Evolutionary conservation across 2,797 vertebrate species (phyloP), one percentile per base, ranked within the genome.

Genomic region (Gadopsis marmoratus): DNA sequence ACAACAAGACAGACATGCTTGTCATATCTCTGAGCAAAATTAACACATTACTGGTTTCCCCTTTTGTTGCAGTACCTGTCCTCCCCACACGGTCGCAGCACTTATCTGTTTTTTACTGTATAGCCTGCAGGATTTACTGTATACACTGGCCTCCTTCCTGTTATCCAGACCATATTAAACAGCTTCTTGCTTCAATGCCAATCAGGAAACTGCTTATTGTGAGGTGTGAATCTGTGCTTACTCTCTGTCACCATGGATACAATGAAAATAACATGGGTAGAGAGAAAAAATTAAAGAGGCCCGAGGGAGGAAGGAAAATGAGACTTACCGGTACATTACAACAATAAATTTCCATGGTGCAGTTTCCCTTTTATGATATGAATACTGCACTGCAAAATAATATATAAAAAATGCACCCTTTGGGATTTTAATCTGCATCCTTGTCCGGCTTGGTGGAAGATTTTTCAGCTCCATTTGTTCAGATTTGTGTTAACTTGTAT

Each of bases 261-360:
- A 8, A 14, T 74, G 79, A 79, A 82, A 84, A 71, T 70, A 86
- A 62, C 33, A 1, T 1, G 1, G 43, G 76, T 21, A 50, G 54
- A 45, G 66, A 85, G 14, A 45, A 8, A 71, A 71, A 86, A 33
- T n/a, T 4, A 37, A 59, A 41, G 67, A 66, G 81, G 59, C 79
- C 62, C 1, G 86, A 93, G 73, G 67, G 74, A 85, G 86, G 77
- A 85, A 84, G 85, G 86, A 87, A 89, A 86, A 74, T 39, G 53
- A 81, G 72, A 70, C 55, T 69, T 67, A 23, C 74, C 45, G 79
- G 71, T 68, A 48, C 64, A 82, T 76, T 88, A 77, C 56, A 88
- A 90, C 89, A 92, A 92, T 87, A 83, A 29, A 75, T 74, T 81
- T 86, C 81, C 79, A 82, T 84, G 48, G 4, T 37, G 70, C 71